Percentiles rank a stretch among this genome's conserved stretches.
phyloP scores from a whole-genome alignment of 1,140 invertebrate species.

The Hetaerina americana region DNA sequence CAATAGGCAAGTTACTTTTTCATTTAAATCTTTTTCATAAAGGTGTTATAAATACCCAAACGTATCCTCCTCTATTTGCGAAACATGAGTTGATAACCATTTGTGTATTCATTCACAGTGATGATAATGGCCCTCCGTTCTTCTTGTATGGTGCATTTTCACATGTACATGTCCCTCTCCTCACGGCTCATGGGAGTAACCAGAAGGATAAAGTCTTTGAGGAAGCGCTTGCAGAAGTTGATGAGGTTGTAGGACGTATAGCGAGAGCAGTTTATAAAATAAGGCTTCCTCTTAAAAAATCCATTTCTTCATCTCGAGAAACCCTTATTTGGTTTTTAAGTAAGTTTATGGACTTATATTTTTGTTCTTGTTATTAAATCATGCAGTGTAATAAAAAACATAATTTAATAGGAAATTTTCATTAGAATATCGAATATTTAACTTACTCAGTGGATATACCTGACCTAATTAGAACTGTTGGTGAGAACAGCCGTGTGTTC shows the following conservation, averaged over 20 bases:
- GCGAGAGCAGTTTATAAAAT: constrained; percentile 6
- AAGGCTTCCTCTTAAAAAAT: not conserved
- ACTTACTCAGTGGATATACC: too few species aligned
- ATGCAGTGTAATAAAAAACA: too few species aligned
- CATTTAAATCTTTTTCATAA: not conserved
- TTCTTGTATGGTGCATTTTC: constrained; percentile 15
- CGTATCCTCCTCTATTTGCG: not conserved
- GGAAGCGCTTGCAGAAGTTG: constrained; percentile 13
- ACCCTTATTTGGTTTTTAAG: constrained; percentile 18
- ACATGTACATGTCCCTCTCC: constrained; percentile 17
- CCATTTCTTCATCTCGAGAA: not conserved
- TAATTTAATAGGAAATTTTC: too few species aligned
- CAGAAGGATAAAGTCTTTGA: constrained; percentile 3
- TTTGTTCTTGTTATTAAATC: too few species aligned
- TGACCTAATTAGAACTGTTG: too few species aligned
- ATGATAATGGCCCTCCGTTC: constrained; percentile 9
- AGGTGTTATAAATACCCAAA: not conserved
- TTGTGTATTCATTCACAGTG: too few species aligned
- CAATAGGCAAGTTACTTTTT: constrained; percentile 6
- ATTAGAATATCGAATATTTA: too few species aligned
- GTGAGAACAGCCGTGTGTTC: too few species aligned
- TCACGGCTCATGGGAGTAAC: constrained; percentile 6
- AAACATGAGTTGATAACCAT: not conserved
- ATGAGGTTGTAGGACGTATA: constrained; percentile 12
- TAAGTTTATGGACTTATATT: constrained; percentile 8